These are phyloP conservation scores for Arbacia lixula DNA, from an alignment of 53 echinoderm and acorn worm genomes.

Conservation along the genomic window DNA sequence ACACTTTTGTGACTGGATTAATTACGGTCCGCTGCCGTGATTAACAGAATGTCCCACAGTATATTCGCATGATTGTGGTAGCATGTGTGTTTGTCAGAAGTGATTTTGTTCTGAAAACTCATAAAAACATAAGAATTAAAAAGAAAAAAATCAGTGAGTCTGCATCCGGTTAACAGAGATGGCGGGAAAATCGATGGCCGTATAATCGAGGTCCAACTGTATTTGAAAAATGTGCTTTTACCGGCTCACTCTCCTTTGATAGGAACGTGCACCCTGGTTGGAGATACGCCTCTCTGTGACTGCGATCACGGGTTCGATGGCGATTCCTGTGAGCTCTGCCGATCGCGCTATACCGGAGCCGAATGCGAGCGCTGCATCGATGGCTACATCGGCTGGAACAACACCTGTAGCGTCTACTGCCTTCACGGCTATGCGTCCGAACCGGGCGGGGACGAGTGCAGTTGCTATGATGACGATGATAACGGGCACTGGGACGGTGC, in stretches of 20 bases:
- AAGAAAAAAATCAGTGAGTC: no score
- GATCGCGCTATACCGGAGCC: constrained; percentile 69
- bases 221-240: no score
- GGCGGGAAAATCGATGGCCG: no score
- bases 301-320: constrained; percentile 85
- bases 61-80: no score
- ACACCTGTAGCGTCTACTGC: constrained; percentile 78
- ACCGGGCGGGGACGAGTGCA: constrained; percentile 78
- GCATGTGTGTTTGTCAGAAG: no score
- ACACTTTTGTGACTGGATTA: no score
- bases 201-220: no score
- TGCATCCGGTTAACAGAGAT: no score
- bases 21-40: no score
- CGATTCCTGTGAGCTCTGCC: constrained; percentile 78
- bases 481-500: constrained; percentile 85
- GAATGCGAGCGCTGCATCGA: constrained; percentile 69
- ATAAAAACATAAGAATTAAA: no score
- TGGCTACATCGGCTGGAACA: constrained; percentile 91
- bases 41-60: no score
- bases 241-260: neutral
- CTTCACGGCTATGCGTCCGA: constrained; percentile 78
- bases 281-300: constrained; percentile 72
- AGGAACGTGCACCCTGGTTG: constrained; percentile 79
- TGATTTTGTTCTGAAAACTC: no score
- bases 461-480: constrained; percentile 81